Evolutionary conservation across 1,140 invertebrate species (phyloP).

Genomic region (Bombus superbus): DNA sequence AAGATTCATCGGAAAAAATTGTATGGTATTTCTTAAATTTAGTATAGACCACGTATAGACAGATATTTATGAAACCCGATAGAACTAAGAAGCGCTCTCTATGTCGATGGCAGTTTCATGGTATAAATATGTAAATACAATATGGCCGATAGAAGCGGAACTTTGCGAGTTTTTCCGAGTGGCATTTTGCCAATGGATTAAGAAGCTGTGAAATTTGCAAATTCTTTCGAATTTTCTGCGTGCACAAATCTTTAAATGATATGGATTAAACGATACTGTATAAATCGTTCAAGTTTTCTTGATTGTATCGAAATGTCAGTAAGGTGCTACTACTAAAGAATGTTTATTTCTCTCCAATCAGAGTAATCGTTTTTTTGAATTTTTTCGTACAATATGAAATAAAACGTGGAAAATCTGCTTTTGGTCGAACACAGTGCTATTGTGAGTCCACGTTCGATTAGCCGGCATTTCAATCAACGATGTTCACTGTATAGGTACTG

Average conservation of each 20-base stretch:
- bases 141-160: conserved; percentile 67
- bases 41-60: neutral
- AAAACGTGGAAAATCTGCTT: conserved; percentile 8
- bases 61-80: neutral
- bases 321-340: conserved; percentile 50
- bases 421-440: conserved; percentile 29
- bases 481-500: conserved; percentile 60
- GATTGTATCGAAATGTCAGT: conserved; percentile 51
- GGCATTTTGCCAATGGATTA: conserved; percentile 48
- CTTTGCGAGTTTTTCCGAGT: conserved; percentile 49
- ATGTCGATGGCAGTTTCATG: conserved; percentile 32
- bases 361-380: conserved; percentile 4
- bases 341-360: conserved; percentile 57
- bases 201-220: conserved; percentile 19
- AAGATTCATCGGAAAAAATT: neutral
- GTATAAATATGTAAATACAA: conserved; percentile 71
- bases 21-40: neutral
- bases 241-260: neutral
- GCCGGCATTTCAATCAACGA: conserved; percentile 43
- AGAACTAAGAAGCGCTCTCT: conserved; percentile 37
- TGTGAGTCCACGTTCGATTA: conserved; percentile 33
- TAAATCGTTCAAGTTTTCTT: conserved; percentile 3
- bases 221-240: conserved; percentile 4
- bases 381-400: conserved; percentile 41
- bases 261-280: conserved; percentile 22